A percentile compares a stretch with the other conserved stretches of the same genome.
These are phyloP conservation scores for Linepithema humile DNA, from an alignment of 1,140 invertebrate genomes.

Conservation along the genomic window DNA sequence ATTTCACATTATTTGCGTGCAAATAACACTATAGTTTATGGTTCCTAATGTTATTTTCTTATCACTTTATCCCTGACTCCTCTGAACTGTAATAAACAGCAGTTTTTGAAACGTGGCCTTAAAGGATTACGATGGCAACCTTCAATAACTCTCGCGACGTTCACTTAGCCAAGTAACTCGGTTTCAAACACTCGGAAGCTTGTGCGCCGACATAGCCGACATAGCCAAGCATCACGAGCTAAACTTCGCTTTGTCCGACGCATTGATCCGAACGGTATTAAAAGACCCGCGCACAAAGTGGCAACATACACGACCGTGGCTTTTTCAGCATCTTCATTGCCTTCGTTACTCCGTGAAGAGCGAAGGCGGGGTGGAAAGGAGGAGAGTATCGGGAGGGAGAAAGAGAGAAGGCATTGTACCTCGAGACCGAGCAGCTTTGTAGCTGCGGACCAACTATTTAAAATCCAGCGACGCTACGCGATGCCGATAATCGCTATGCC, in stretches of 20 bases:
- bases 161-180: background rate
- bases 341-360: constrained; percentile 56
- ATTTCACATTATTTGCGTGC: background rate
- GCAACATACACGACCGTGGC: constrained; percentile 8
- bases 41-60: background rate
- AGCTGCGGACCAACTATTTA: constrained; percentile 60
- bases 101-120: background rate
- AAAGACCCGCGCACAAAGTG: constrained; percentile 30
- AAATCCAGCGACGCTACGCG: constrained; percentile 60
- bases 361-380: no score
- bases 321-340: constrained; percentile 57
- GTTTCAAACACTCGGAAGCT: background rate
- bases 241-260: constrained; percentile 32
- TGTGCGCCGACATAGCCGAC: background rate
- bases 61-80: background rate
- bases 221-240: constrained; percentile 12
- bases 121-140: background rate
- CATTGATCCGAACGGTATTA: constrained; percentile 46
- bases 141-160: background rate
- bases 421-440: constrained; percentile 42
- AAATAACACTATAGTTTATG: background rate
- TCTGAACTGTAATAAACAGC: constrained; percentile 1
- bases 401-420: constrained; percentile 26
- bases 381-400: no score
- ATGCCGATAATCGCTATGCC: constrained; percentile 62